phyloP scores from a whole-genome alignment of 2,888 invertebrate species.

The Drosophila quinaria region DNA sequence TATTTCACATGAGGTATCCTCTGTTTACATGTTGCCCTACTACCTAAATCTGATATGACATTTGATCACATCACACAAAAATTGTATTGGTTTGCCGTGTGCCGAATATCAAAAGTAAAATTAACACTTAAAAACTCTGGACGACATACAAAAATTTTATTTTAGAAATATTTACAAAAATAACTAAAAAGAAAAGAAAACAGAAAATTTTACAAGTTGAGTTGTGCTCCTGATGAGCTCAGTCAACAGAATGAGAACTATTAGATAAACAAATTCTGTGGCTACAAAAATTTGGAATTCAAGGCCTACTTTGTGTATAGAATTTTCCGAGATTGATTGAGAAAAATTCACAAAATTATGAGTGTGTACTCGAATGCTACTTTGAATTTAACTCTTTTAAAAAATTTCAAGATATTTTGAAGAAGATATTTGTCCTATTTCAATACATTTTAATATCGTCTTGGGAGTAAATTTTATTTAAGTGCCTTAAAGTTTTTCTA shows the following conservation, averaged over 20 bases:
- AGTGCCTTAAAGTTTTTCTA: too few species aligned
- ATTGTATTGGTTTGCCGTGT: background rate
- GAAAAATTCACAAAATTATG: background rate
- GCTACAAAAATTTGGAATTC: background rate
- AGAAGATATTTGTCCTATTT: too few species aligned
- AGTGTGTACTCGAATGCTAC: background rate
- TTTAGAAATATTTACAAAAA: background rate
- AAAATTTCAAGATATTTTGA: too few species aligned
- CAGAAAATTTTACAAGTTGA: background rate
- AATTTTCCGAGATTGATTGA: background rate
- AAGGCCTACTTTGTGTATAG: background rate
- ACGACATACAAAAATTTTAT: background rate
- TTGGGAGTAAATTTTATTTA: too few species aligned
- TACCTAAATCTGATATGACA: background rate
- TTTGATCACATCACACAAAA: background rate
- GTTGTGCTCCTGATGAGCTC: background rate
- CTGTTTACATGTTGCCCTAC: background rate
- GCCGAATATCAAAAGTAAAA: background rate
- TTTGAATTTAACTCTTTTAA: too few species aligned
- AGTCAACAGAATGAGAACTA: constrained; percentile 2
- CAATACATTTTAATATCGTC: too few species aligned
- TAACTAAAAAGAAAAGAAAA: background rate
- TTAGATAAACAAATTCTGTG: background rate
- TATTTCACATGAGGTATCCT: background rate
- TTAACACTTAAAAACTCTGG: background rate